Evolutionary conservation across 2,113 vertebrate species (phyloP).

Genomic region (Varanus komodoensis): DNA sequence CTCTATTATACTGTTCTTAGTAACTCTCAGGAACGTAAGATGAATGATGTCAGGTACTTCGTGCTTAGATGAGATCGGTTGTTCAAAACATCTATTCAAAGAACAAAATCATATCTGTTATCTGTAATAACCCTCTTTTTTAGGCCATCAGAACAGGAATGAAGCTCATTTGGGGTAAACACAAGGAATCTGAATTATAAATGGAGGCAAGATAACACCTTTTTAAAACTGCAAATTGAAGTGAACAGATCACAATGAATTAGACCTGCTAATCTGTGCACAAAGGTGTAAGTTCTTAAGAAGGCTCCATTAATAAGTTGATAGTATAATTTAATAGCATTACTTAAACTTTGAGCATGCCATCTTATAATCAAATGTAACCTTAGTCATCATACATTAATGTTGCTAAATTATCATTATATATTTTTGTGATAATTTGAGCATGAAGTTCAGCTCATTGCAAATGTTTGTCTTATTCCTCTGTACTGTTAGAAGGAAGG

Average conservation of each 20-base stretch:
- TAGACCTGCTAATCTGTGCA: conserved; percentile 56
- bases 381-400: neutral
- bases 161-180: conserved; percentile 43
- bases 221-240: conserved; percentile 64
- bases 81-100: neutral
- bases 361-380: neutral
- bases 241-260: conserved; percentile 66
- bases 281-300: conserved; percentile 63
- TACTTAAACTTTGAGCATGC: conserved; percentile 53
- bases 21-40: neutral
- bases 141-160: neutral
- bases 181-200: conserved; percentile 44
- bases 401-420: neutral
- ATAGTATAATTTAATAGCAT: conserved; percentile 51
- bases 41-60: neutral
- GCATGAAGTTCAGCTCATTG: neutral
- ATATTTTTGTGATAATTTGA: neutral
- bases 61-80: neutral
- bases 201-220: conserved; percentile 21
- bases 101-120: conserved; percentile 18
- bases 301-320: conserved; percentile 60
- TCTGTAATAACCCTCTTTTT: neutral
- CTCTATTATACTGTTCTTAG: too few species aligned
- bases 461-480: neutral
- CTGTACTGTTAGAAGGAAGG: too few species aligned